These are phyloP conservation scores for Platygyra sinensis DNA, from an alignment of 64 coral and sea anemone species.

Conservation along the genomic window DNA sequence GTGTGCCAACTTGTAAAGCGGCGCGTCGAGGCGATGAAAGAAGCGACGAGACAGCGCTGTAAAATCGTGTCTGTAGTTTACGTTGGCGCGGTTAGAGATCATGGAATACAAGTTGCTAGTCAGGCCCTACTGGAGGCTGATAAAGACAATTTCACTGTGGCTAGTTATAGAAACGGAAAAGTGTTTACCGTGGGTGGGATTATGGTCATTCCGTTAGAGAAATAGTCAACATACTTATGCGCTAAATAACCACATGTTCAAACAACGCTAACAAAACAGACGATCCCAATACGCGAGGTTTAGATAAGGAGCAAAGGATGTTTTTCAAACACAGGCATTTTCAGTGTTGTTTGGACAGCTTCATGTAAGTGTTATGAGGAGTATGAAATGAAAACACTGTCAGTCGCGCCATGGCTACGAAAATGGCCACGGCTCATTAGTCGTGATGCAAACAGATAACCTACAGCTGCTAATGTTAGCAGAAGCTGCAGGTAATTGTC, in stretches of 20 bases:
- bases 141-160: conserved; percentile 84
- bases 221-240: background rate
- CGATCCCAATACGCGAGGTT: background rate
- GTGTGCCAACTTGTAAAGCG: conserved; percentile 84
- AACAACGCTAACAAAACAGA: background rate
- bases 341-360: background rate
- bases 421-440: background rate
- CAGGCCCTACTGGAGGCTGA: conserved; percentile 73
- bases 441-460: background rate
- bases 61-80: conserved; percentile 89
- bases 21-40: conserved; percentile 87
- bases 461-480: background rate
- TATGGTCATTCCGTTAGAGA: conserved; percentile 53
- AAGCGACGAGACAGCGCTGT: conserved; percentile 57
- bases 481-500: background rate
- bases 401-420: background rate
- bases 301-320: background rate
- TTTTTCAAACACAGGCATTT: background rate
- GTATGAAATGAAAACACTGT: background rate
- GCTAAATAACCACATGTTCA: background rate
- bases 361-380: background rate
- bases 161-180: conserved; percentile 79
- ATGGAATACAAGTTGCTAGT: conserved; percentile 78
- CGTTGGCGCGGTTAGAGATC: conserved; percentile 71
- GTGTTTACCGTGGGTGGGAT: conserved; percentile 76